Base-by-base conservation (phyloP, 2,797 vertebrate species). In the Xenopus petersii region DNA sequence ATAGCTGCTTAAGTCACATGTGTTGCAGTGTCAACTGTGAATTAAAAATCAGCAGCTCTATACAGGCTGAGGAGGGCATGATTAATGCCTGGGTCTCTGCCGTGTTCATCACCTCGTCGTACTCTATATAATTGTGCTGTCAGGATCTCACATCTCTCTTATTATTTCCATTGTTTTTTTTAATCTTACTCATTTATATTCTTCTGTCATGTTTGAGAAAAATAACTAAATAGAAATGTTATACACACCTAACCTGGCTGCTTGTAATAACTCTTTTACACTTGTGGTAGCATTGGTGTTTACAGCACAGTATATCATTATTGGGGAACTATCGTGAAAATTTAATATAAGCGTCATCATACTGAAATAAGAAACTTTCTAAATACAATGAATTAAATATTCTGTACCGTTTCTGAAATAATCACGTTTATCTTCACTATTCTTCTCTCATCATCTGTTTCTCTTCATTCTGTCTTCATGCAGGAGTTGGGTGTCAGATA, bases 41-140 rank as follows among this genome's bases (percentile, higher is more conserved):
- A 42, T 64, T 70, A 59, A 68, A 81, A 82, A 82, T 73, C 80
- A 58, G 16, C 15, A 30, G 15, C 73, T 81, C 82, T 81, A 74
- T 67, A 84, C 80, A 71, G 74, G 70, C n/a, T 73, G 30, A 24
- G 81, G 42, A 76, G 79, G 78, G 71, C 30, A 36, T 75, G 49
- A 72, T 83, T 73, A 80, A 70, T 80, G 56, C 30, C 67, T 30
- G 67, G 75, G 30, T 69, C 46, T 15, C 75, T 75, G 61, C 74
- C 71, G 64, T 54, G 67, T 26, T 68, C 26, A 17, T 71, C 75
- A 70, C 16, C 69, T 12, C 66, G 72, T 69, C 72, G 36, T 65
- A 60, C 60, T 80, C 73, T 17, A 13, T 79, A 71, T 73, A 83
- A 75, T 71, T 48, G 51, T 70, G 78, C 60, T 46, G 15, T 82